Evolutionary conservation across 2,113 vertebrate genomes (phyloP).

Genomic region (Bubo scandiacus): DNA sequence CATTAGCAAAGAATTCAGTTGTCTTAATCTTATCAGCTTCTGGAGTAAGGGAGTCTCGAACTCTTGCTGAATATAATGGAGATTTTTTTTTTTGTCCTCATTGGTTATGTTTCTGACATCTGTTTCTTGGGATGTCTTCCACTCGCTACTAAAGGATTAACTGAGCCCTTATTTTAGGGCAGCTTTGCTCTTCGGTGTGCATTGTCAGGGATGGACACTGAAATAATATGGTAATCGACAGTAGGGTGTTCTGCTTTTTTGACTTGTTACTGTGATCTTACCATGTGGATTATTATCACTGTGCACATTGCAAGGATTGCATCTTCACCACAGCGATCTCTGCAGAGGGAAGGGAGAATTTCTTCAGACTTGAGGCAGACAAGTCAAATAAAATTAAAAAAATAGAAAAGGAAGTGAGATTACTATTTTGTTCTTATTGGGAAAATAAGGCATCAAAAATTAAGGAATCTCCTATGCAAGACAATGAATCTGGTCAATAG

Average conservation of each 20-base stretch:
- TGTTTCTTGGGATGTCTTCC: not conserved
- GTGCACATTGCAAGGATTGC: not conserved
- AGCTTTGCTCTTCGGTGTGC: not conserved
- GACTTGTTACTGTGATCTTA: not conserved
- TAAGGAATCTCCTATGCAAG: not conserved
- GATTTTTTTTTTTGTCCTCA: not conserved
- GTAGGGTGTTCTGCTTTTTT: not conserved
- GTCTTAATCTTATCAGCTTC: not conserved
- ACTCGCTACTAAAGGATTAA: not conserved
- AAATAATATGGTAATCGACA: not conserved
- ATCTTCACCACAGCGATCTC: not conserved
- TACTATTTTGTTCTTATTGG: not conserved
- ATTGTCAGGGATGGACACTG: not conserved
- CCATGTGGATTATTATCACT: not conserved
- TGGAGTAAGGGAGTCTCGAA: not conserved
- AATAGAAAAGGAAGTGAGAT: not conserved
- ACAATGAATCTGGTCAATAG: not conserved
- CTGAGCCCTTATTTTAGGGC: not conserved
- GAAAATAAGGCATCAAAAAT: not conserved
- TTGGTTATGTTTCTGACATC: not conserved
- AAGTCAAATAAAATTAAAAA: not conserved
- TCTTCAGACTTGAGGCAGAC: not conserved
- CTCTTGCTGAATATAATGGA: not conserved
- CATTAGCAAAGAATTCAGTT: not conserved
- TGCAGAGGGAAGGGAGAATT: not conserved